A percentile compares a stretch with the other conserved stretches of the same genome.
These are phyloP conservation scores for Lepus townsendii DNA, from an alignment of 2,797 vertebrate genomes.

Conservation along the genomic window DNA sequence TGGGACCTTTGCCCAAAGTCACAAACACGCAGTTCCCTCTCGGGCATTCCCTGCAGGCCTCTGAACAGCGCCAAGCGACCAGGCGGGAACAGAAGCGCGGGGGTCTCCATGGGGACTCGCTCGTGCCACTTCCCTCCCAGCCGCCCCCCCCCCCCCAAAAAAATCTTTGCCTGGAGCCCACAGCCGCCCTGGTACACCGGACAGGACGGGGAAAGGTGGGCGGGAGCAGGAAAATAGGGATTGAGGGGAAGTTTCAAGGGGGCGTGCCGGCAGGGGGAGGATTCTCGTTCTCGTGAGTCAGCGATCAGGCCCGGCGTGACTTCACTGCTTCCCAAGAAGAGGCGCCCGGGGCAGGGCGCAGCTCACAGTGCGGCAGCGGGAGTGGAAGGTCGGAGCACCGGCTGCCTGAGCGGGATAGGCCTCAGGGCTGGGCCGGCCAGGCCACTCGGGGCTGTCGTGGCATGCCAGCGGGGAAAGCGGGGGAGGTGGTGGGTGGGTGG, in stretches of 20 bases:
- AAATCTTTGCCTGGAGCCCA: neutral
- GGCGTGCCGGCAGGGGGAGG: constrained; percentile 63
- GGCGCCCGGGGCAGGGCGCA: constrained; percentile 64
- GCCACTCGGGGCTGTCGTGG: neutral
- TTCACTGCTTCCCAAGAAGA: constrained; percentile 75
- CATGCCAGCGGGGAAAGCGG: neutral
- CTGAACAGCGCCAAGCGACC: neutral
- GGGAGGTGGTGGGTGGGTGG: no score
- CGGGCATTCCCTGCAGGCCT: neutral
- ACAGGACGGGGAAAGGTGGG: neutral
- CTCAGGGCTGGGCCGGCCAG: neutral
- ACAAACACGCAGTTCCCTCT: neutral
- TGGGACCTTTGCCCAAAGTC: neutral
- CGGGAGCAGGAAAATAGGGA: constrained; percentile 47
- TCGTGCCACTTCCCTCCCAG: neutral
- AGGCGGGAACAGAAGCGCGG: neutral
- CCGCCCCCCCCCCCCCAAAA: neutral
- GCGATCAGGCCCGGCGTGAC: constrained; percentile 65
- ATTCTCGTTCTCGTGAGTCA: constrained; percentile 80
- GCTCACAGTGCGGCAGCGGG: constrained; percentile 6
- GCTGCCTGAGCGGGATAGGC: neutral
- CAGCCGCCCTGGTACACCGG: neutral
- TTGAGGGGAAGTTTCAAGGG: constrained; percentile 68
- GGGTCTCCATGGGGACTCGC: neutral
- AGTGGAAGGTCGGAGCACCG: constrained; percentile 31